phyloP scores from a whole-genome alignment of 2,113 vertebrate genomes.

The Salvelinus fontinalis region DNA sequence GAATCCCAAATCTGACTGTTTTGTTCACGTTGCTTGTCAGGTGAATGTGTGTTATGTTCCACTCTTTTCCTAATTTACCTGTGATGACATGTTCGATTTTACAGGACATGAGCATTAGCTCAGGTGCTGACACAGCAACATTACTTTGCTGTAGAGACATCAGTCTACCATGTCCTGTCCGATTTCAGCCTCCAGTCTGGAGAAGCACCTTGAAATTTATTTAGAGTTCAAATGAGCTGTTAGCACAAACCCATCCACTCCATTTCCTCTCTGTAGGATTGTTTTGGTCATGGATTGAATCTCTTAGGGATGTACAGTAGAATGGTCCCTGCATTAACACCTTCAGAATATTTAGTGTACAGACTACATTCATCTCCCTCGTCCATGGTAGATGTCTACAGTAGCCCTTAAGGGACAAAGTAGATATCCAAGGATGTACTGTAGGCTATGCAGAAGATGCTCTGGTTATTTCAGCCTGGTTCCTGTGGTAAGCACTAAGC shows the following conservation, averaged over 20 bases:
- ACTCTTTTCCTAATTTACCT: neutral
- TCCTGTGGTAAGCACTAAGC: conserved; percentile 34
- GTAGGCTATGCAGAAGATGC: neutral
- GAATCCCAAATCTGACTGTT: no score
- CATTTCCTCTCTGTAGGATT: neutral
- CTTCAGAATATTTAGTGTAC: neutral
- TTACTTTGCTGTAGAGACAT: neutral
- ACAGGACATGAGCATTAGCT: neutral
- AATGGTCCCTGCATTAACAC: neutral
- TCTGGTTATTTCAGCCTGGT: conserved; percentile 8
- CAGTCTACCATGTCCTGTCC: neutral
- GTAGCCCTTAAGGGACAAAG: neutral
- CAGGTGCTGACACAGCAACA: neutral
- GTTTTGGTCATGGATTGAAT: neutral
- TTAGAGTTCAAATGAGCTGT: neutral
- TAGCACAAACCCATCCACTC: neutral
- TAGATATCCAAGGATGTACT: no score
- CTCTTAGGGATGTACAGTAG: neutral
- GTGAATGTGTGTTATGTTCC: no score
- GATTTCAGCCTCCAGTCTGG: neutral
- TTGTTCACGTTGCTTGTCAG: no score
- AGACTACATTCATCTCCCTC: neutral
- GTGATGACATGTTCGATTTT: neutral
- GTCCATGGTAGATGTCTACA: neutral
- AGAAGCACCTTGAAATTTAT: neutral